These are phyloP conservation scores for Matsumyia berberina DNA, from an alignment of 2,888 invertebrate genomes.

Conservation along the genomic window DNA sequence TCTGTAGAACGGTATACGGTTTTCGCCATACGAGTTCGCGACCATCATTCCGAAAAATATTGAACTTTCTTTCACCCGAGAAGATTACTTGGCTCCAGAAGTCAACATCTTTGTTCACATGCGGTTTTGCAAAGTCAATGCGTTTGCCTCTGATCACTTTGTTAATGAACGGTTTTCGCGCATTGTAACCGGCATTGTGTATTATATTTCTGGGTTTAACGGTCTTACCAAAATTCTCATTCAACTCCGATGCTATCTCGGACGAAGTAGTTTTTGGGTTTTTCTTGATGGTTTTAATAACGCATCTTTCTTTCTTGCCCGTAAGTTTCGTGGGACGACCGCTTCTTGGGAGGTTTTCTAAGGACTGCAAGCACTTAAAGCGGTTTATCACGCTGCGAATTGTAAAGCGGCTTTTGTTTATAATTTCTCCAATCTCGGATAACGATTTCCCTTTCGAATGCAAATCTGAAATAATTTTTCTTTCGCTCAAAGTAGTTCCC, in stretches of 20 bases:
- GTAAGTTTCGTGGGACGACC: neutral
- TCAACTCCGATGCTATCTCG: neutral
- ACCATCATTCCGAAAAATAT: no score
- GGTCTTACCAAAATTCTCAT: neutral
- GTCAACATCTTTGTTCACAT: no score
- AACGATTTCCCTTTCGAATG: conserved; percentile 1
- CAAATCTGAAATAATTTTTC: conserved; percentile 10
- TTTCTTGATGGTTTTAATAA: neutral
- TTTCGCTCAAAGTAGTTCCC: neutral
- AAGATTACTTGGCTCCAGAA: no score
- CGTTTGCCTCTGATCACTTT: neutral
- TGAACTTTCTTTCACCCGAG: no score
- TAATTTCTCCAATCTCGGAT: neutral
- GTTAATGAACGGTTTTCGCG: conserved; percentile 2
- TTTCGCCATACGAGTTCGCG: no score
- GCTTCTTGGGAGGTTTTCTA: neutral
- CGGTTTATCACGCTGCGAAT: neutral
- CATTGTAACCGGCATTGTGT: neutral
- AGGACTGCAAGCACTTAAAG: neutral
- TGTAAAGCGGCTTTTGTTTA: conserved; percentile 5
- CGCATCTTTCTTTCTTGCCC: neutral
- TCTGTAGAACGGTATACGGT: no score
- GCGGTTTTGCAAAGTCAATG: neutral
- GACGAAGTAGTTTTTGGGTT: neutral
- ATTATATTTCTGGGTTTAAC: neutral